These are phyloP conservation scores for Samia ricini DNA, from an alignment of 1,140 invertebrate genomes.

Conservation along the genomic window DNA sequence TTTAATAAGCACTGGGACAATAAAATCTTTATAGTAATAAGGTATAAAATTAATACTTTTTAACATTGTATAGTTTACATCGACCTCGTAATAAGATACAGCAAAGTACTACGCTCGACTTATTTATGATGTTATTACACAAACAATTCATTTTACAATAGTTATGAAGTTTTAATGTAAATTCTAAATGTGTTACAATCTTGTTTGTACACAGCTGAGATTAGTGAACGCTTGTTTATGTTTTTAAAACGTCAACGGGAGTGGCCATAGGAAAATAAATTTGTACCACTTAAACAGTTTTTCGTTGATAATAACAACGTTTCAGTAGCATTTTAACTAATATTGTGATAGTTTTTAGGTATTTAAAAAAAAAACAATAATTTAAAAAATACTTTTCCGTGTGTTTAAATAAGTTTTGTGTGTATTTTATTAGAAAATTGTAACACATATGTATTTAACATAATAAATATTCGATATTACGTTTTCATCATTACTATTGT, in stretches of 20 bases:
- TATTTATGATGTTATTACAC: too few species aligned
- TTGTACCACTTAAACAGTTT: not conserved
- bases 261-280: not conserved
- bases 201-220: not conserved
- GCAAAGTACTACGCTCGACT: too few species aligned
- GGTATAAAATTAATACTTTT: too few species aligned
- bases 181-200: constrained; percentile 38
- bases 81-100: too few species aligned
- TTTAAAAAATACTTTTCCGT: not conserved
- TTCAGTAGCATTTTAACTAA: not conserved
- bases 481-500: too few species aligned
- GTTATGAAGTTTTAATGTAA: constrained; percentile 28
- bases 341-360: not conserved
- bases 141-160: too few species aligned
- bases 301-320: not conserved
- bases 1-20: too few species aligned
- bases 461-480: too few species aligned
- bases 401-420: not conserved
- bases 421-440: too few species aligned
- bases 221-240: not conserved
- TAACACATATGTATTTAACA: too few species aligned
- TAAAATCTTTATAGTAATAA: too few species aligned
- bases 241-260: not conserved
- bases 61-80: too few species aligned
- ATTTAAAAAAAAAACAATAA: not conserved